Base-by-base conservation (phyloP, 64 coral and sea anemone genomes). In the Montipora efflorescens region DNA sequence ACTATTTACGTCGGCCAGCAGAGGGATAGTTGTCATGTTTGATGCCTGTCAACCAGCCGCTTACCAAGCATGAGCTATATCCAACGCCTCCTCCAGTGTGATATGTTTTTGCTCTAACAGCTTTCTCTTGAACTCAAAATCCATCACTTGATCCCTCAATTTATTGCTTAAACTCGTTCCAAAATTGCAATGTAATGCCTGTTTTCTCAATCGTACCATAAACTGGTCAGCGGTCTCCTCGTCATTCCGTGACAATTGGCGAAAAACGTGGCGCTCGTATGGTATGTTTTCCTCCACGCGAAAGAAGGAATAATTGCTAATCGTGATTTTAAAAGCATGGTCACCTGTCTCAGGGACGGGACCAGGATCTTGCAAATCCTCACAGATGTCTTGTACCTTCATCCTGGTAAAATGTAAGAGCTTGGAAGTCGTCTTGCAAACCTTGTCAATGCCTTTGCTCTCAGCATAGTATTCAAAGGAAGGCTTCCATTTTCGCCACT, bases 171-270 rank as follows among this genome's bases (percentile, higher is more conserved):
- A 18, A 75, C 62, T 19, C 2, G 58, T 3, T 9, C 66, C 87
- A 64, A 94, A 94, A 90, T 94, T 83, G 66, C 93, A 94, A 23
- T 85, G 71, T 48, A 75, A 23, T 14, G 59, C 75, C 77, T 67
- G 83, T 45, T 79, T 86, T 72, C 75, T 13, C 28, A 77, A 15
- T 6, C 75, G 72, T 19, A 67, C 72, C 36, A 67, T 79, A 13
- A 89, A 89, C 15, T 89, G 73, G 47, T 53, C 51, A 53, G 83
- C 67, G 18, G 92, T 80, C 77, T 95, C 79, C 13, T 66, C 82
- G 2, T 85, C 58, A 18, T 23, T 68, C 55, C 64, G 84, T 47
- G 21, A 6, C n/a, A 80, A 15, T 58, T 91, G 58, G 20, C 83
- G 62, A 91, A 95, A 91, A 80, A 81, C 22, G 22, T 23, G 22